phyloP scores from a whole-genome alignment of 2,888 invertebrate species.

The Toxonevra muliebris region DNA sequence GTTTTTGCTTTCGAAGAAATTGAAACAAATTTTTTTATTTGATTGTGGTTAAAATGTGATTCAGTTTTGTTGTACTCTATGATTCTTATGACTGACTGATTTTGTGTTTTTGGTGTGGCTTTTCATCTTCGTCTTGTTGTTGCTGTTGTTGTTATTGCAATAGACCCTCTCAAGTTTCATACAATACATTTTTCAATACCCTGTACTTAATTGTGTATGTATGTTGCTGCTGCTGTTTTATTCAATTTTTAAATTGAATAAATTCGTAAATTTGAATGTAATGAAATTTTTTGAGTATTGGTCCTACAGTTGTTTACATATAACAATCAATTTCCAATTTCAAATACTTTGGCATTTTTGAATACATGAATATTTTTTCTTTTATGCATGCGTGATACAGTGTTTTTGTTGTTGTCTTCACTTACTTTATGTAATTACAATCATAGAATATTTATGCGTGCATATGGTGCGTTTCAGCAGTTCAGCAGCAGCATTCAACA shows the following conservation, averaged over 20 bases:
- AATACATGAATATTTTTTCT: too few species aligned
- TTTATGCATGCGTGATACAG: too few species aligned
- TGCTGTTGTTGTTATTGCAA: conserved; percentile 14
- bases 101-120: conserved; percentile 10
- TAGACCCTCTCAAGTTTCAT: too few species aligned
- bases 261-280: neutral
- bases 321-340: too few species aligned
- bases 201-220: neutral
- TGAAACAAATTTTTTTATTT: too few species aligned
- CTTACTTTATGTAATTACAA: conserved; percentile 40
- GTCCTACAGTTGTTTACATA: too few species aligned
- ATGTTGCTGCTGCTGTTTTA: neutral
- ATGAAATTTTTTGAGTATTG: neutral
- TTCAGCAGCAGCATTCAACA: conserved; percentile 25
- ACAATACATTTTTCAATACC: neutral
- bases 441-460: conserved; percentile 12
- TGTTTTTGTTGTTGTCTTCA: conserved; percentile 17
- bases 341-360: too few species aligned
- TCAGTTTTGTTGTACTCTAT: too few species aligned
- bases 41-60: too few species aligned
- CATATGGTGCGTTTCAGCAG: conserved; percentile 12
- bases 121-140: conserved; percentile 17
- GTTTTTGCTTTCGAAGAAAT: too few species aligned
- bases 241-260: too few species aligned
- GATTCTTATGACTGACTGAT: neutral